phyloP scores from a whole-genome alignment of 2,113 vertebrate species.

The Thunnus maccoyii region DNA sequence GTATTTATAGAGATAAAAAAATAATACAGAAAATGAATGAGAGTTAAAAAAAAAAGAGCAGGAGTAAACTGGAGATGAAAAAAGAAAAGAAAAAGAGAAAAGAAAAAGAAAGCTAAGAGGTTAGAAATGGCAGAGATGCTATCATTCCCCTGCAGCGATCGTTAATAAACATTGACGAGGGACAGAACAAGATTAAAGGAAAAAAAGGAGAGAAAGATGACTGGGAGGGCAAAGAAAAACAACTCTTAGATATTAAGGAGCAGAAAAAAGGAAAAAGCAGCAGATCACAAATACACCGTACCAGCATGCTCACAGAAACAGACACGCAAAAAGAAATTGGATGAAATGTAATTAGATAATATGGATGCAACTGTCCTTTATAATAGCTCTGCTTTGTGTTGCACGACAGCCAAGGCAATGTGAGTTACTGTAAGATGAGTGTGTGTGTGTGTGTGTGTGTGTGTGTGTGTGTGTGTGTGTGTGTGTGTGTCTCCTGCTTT shows the following conservation, averaged over 20 bases:
- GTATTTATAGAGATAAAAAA: constrained; percentile 36
- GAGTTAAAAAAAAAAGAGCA: background rate
- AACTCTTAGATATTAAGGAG: constrained; percentile 25
- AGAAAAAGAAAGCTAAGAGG: constrained; percentile 13
- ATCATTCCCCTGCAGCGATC: constrained; percentile 12
- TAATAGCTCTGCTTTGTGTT: constrained; percentile 18
- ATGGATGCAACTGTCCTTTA: background rate
- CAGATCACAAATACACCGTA: constrained; percentile 33
- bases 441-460: no score
- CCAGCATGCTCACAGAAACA: background rate
- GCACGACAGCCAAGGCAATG: background rate
- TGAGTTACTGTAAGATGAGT: no score
- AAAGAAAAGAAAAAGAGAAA: background rate
- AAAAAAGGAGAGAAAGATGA: constrained; percentile 22
- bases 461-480: background rate
- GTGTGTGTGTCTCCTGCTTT: background rate
- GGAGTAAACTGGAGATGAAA: constrained; percentile 13
- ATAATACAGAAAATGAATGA: constrained; percentile 24
- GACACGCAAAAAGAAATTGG: background rate
- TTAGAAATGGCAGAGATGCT: constrained; percentile 26
- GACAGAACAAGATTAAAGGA: constrained; percentile 17
- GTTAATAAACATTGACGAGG: constrained; percentile 42
- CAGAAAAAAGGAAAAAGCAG: background rate
- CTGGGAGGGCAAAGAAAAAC: constrained; percentile 12
- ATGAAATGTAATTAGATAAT: constrained; percentile 21